Base-by-base conservation (phyloP, 2,113 vertebrate species). In the Pyxicephalus adspersus region DNA sequence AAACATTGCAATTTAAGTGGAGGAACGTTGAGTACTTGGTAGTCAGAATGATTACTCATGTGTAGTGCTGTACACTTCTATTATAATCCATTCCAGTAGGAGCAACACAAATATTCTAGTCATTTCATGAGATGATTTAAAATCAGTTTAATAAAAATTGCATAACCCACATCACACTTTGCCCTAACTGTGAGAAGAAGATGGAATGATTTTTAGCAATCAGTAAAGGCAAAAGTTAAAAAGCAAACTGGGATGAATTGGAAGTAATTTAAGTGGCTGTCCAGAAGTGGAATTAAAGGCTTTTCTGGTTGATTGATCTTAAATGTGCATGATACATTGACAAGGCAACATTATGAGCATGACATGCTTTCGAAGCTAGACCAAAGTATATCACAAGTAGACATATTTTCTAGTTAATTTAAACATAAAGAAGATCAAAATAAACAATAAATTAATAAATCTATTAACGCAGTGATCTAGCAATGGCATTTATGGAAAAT, bases 41-140 rank as follows among this genome's bases (percentile, higher is more conserved):
- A 64, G 38, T 28, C 73, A 50, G 50, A 22, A 50, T 26, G 60
- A 73, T 81, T 73, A 81, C 65, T 81, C n/a, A 26, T 54, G 25
- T 74, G 18, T 79, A 60, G 77, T 23, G 68, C 50, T 25, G 26
- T 31, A 54, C 13, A 20, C 11, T 68, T 68, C 55, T 68, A 60
- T 68, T 58, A 79, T 58, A 79, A 66, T 54, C 22, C 77, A 57
- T 31, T 79, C 28, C 17, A 66, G 51, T 60, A 29, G n/a, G 51
- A 18, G 67, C 63, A 78, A 51, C 73, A 76, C 18, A 58, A 73
- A 73, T 73, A 73, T 58, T 25, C 13, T 17, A 63, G 25, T 25
- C 38, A 64, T 76, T 64, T 64, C 23, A 76, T 78, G 64, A 55
- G 55, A n/a, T 58, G 50, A 78, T 67, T 78, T 67, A 67, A 57